Base-by-base conservation (phyloP, 2,797 vertebrate genomes). In the Pangasius mekongensis region DNA sequence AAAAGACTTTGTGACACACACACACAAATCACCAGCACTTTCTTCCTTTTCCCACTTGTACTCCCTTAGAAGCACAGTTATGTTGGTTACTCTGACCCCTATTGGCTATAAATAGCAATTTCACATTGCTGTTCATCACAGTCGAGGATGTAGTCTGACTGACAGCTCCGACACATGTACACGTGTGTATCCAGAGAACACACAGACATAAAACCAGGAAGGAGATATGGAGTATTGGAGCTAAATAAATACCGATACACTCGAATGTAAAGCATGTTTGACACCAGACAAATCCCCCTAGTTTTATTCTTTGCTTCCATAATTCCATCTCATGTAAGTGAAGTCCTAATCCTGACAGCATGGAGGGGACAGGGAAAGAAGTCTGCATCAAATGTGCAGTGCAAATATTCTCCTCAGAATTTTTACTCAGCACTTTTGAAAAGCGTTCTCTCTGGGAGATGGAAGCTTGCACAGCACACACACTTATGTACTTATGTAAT, bases 1-100 rank as follows among this genome's bases (percentile, higher is more conserved):
- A 77, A 88, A 91, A 90, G 84, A 82, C 80, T 67, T 62, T 87
- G 58, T 56, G 27, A 54, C 62, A 88, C n/a, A 16, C 83, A 80
- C 43, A 60, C 73, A 52, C 30, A 78, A 7, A 56, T 77, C 33
- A 62, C 30, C 52, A 8, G 13, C 60, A 71, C 64, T 49, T 47
- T 80, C 33, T 52, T 66, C 60, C 18, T 27, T 80, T 82, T n/a
- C 24, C 7, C 24, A 67, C 47, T 18, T 13, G n/a, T 33, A 13
- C 56, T 60, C 43, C 30, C 60, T 78, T n/a, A 27, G 43, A 73
- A 39, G 3, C 9, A 76, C 14, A 43, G 64, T 84, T 66, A 74
- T 81, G 69, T 54, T 88, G 89, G 76, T 36, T 66, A 83, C 60
- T 80, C 85, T 89, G 89, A 87, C 89, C 62, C 88, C 91, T 89